These are phyloP conservation scores for Lordiphosa fenestrarum DNA, from an alignment of 2,888 invertebrate genomes.

Conservation along the genomic window DNA sequence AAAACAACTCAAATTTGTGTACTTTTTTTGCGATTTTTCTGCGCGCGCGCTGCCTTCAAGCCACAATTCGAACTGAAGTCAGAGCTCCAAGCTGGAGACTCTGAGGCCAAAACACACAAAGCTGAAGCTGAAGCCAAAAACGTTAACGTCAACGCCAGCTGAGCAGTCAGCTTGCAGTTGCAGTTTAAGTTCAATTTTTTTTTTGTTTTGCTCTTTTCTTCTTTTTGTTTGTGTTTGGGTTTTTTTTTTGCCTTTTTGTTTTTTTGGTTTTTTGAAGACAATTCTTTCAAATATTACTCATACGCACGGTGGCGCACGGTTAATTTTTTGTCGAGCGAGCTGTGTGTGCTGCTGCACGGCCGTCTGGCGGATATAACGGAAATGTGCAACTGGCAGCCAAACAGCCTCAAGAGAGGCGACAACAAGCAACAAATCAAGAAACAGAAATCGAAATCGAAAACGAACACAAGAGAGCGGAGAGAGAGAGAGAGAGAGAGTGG, in stretches of 20 bases:
- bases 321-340: slow-evolving; percentile 19
- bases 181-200: slow-evolving; percentile 8
- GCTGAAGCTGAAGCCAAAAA: slow-evolving; percentile 39
- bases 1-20: neutral
- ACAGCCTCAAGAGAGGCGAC: slow-evolving; percentile 21
- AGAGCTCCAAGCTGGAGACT: slow-evolving; percentile 39
- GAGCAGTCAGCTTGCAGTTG: slow-evolving; percentile 28
- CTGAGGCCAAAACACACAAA: slow-evolving; percentile 47
- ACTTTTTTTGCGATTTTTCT: slow-evolving; percentile 18
- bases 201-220: slow-evolving; percentile 9
- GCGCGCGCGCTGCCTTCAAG: slow-evolving; percentile 50
- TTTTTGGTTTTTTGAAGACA: neutral
- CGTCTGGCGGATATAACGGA: slow-evolving; percentile 68
- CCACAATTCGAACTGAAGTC: slow-evolving; percentile 57
- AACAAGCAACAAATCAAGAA: slow-evolving; percentile 14
- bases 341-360: slow-evolving; percentile 40
- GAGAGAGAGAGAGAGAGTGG: slow-evolving; percentile 16
- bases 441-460: slow-evolving; percentile 21
- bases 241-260: neutral
- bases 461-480: slow-evolving; percentile 10
- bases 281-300: slow-evolving; percentile 23
- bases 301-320: slow-evolving; percentile 46
- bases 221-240: neutral
- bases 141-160: slow-evolving; percentile 45
- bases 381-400: slow-evolving; percentile 72